Evolutionary conservation across 2,888 invertebrate species (phyloP).

Genomic region (Melanchra persicariae): DNA sequence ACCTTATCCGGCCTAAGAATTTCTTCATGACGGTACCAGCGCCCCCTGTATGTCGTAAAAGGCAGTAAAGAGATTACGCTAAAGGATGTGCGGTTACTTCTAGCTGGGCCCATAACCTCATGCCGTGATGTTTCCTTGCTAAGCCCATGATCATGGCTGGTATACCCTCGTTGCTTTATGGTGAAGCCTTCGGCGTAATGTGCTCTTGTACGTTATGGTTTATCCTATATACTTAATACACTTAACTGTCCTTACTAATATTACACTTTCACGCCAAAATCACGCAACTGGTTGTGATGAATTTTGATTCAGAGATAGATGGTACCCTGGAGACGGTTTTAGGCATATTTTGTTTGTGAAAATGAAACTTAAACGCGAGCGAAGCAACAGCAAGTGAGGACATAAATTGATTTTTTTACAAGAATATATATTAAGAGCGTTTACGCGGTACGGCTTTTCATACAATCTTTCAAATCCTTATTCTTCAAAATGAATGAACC

Average conservation of each 20-base stretch:
- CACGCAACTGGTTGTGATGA: too few species aligned
- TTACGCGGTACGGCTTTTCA: too few species aligned
- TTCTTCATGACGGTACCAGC: background rate
- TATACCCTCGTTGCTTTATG: constrained; percentile 49
- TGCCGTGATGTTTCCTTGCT: constrained; percentile 33
- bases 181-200: constrained; percentile 27
- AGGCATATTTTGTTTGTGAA: too few species aligned
- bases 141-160: constrained; percentile 41
- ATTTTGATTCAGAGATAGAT: too few species aligned
- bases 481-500: too few species aligned
- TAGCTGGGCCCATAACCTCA: constrained; percentile 27
- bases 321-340: too few species aligned
- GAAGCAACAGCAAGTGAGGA: too few species aligned
- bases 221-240: background rate
- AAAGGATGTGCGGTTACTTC: constrained; percentile 51
- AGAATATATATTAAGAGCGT: too few species aligned
- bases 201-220: constrained; percentile 29
- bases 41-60: constrained; percentile 43
- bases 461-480: too few species aligned
- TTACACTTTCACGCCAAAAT: too few species aligned
- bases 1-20: constrained; percentile 4
- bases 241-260: background rate
- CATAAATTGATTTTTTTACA: too few species aligned
- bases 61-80: constrained; percentile 45
- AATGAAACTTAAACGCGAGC: too few species aligned